Base-by-base conservation (phyloP, 2,113 vertebrate genomes). In the Phrynosoma blainvillii region DNA sequence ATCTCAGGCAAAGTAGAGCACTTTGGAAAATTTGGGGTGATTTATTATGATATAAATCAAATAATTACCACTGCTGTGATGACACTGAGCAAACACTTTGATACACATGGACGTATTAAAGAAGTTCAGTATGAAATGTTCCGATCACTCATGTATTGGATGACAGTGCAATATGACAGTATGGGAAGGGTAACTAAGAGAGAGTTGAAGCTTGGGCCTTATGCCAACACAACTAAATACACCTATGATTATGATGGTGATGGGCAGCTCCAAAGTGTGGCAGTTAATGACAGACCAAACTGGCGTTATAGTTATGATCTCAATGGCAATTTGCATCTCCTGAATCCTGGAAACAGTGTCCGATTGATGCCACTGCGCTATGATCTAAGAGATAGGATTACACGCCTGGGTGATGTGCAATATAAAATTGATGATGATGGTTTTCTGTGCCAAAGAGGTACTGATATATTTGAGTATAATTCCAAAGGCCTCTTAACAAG, bases 41-140 rank as follows among this genome's bases (percentile, higher is more conserved):
- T 99, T 95, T 99, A 99, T 93, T 99, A 99, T 1, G 99, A 99
- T 93, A 99, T 99, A 83, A 99, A 99, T 95, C 99, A 99, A 92
- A 99, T 99, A 84, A 99, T 99, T 94, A 99, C 99, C 84, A 99
- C 99, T 0, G 99, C 99, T 0, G 99, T 99, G 25, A 99, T 99
- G 99, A 99, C 99, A 0, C 96, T 99, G 93, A 99, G 98, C 95
- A 99, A 99, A 93, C 98, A 99, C 94, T 99, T 99, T 12, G 99
- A 99, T 91, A 99, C 99, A 27, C 98, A 99, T 0, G 99, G 99
- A 4, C 98, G 99, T 84, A 99, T 99, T 96, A 99, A 99, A 94
- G 99, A 99, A 91, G 99, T 99, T 80, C 99, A 99, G 76, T 99
- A 99, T 0, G 99, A 99, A 96, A 99, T 99, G 95, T 99, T 99